Conservation (phyloP, 2,113 vertebrate species). For the Chascanopsetta lugubris region DNA sequence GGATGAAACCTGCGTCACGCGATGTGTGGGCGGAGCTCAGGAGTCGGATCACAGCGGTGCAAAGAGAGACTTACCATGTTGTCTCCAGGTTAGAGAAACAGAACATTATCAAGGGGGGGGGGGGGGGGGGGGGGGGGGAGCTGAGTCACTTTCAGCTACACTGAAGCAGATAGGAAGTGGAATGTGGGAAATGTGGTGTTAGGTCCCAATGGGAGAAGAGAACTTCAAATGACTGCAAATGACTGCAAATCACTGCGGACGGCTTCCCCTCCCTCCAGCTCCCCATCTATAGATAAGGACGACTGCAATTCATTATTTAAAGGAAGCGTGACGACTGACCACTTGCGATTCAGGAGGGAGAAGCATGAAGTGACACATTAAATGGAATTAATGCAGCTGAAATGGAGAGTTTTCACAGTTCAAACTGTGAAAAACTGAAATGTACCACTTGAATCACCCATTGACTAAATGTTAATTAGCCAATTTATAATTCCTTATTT, state of each 20-base stretch:
- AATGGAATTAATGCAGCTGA: background rate
- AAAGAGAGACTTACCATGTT: slow-evolving; percentile 6
- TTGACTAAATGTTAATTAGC: no score
- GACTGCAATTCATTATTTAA: slow-evolving; percentile 43
- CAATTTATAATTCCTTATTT: slow-evolving; percentile 18
- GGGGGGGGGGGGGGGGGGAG: slow-evolving; percentile 2
- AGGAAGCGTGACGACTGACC: background rate
- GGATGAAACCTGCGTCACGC: background rate
- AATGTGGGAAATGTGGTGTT: slow-evolving; percentile 32
- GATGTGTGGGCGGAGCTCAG: background rate
- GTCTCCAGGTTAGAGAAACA: slow-evolving; percentile 24
- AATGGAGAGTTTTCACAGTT: background rate
- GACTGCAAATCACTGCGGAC: slow-evolving; percentile 29
- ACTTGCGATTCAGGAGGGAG: background rate
- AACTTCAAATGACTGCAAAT: slow-evolving; percentile 17
- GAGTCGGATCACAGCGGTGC: slow-evolving; percentile 5
- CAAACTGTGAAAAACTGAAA: no score
- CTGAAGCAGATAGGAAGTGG: slow-evolving; percentile 25
- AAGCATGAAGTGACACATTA: background rate
- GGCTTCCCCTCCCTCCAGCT: slow-evolving; percentile 7
- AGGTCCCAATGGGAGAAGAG: slow-evolving; percentile 13
- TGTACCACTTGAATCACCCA: no score
- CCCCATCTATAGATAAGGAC: background rate
- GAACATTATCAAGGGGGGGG: slow-evolving; percentile 16
- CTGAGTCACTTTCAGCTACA: slow-evolving; percentile 26